These are phyloP conservation scores for Capromys pilorides DNA, from an alignment of 2,797 vertebrate genomes.

Conservation along the genomic window DNA sequence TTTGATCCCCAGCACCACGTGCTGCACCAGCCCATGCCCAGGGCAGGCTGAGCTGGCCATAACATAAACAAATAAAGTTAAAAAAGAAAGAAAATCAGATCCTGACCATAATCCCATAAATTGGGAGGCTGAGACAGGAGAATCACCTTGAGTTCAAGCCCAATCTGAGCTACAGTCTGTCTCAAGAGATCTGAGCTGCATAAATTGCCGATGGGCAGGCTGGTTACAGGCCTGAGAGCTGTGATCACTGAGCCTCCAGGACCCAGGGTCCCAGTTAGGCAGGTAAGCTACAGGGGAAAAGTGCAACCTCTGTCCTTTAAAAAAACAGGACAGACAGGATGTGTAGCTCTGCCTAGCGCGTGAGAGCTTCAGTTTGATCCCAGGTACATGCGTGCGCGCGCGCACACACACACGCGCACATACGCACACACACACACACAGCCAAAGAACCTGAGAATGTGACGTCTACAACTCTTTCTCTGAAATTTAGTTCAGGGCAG, in stretches of 20 bases:
- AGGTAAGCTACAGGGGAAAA: conserved; percentile 33
- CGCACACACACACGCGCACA: too few species aligned
- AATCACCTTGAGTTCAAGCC: not conserved
- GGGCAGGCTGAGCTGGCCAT: too few species aligned
- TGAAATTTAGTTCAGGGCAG: not conserved
- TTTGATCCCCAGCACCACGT: too few species aligned
- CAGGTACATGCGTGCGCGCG: too few species aligned
- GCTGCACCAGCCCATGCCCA: too few species aligned
- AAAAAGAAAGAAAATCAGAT: too few species aligned
- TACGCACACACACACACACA: not conserved
- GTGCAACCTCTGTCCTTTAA: not conserved
- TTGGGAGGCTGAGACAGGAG: not conserved
- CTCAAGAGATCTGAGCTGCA: not conserved
- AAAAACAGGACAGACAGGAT: not conserved
- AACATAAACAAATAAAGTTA: too few species aligned
- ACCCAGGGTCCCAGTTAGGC: not conserved
- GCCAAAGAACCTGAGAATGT: not conserved
- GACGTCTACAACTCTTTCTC: not conserved
- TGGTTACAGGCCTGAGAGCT: not conserved
- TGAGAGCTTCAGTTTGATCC: not conserved
- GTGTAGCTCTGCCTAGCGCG: not conserved
- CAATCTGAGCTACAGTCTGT: not conserved
- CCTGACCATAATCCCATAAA: too few species aligned
- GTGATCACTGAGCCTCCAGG: not conserved
- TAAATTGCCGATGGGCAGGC: not conserved